Evolutionary conservation across 2,888 invertebrate species (phyloP).

Genomic region (Rhagium mordax): DNA sequence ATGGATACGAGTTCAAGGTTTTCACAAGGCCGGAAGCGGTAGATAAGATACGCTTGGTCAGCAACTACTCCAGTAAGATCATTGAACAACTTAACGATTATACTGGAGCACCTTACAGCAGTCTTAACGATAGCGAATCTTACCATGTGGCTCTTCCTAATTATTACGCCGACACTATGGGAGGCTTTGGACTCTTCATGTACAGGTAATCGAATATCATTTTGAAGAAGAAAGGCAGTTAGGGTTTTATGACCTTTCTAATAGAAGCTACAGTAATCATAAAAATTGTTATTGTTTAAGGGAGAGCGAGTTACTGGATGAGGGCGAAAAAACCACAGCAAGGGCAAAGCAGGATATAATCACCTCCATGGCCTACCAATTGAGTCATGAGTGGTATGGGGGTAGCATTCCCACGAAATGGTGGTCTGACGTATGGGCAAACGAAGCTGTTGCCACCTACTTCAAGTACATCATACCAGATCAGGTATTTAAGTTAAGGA

Average conservation of each 20-base stretch:
- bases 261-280: no score
- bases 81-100: not conserved
- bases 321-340: not conserved
- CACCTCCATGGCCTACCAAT: not conserved
- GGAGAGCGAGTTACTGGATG: slow-evolving; percentile 8
- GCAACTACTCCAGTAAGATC: not conserved
- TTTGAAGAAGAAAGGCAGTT: no score
- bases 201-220: no score
- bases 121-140: not conserved
- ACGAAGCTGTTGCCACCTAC: slow-evolving; percentile 15
- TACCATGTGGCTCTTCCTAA: slow-evolving; percentile 15
- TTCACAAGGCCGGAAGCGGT: not conserved
- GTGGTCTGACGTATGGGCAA: slow-evolving; percentile 25
- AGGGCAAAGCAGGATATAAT: not conserved
- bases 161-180: not conserved
- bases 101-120: slow-evolving; percentile 4
- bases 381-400: slow-evolving; percentile 19
- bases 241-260: no score
- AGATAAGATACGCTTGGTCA: not conserved
- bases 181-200: slow-evolving; percentile 10
- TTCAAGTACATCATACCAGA: slow-evolving; percentile 12
- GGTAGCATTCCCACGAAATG: slow-evolving; percentile 6
- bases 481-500: not conserved
- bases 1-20: not conserved
- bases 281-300: not conserved